phyloP scores from a whole-genome alignment of 1,140 invertebrate genomes.

The Cataglyphis hispanica region DNA sequence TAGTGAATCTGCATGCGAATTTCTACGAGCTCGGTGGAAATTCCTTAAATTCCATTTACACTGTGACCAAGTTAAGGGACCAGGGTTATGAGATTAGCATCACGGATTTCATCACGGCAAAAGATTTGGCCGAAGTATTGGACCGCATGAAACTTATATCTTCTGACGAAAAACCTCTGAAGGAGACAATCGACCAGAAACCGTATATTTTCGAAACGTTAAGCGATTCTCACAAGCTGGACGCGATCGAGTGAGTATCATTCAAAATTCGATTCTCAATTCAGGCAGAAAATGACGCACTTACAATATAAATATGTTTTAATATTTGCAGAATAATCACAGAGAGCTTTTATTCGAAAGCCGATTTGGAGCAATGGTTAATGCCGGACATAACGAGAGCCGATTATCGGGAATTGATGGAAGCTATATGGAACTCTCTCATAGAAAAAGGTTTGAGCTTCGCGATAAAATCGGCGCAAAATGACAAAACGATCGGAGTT shows the following conservation, averaged over 20 bases:
- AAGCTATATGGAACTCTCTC: conserved; percentile 89
- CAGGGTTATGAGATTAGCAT: conserved; percentile 92
- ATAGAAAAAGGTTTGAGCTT: conserved; percentile 91
- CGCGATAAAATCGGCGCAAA: conserved; percentile 86
- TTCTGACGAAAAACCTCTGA: conserved; percentile 4
- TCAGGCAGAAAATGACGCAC: too few relatives aligned
- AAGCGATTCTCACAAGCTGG: conserved; percentile 88
- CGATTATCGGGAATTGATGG: conserved; percentile 90
- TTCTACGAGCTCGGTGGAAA: conserved; percentile 95
- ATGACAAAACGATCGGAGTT: conserved; percentile 87
- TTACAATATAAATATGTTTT: background rate
- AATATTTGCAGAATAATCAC: conserved; percentile 90
- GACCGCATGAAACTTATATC: conserved; percentile 63
- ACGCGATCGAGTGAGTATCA: conserved; percentile 87
- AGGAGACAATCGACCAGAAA: conserved; percentile 73
- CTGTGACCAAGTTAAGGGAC: conserved; percentile 92
- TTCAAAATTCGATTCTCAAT: background rate
- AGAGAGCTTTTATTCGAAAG: conserved; percentile 94
- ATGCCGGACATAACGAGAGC: conserved; percentile 88
- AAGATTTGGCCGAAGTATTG: conserved; percentile 90
- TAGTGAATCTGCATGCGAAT: conserved; percentile 89
- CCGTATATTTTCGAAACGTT: conserved; percentile 88
- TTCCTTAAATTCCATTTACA: conserved; percentile 94
- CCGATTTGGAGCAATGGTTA: conserved; percentile 93
- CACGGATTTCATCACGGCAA: conserved; percentile 92